phyloP scores from a whole-genome alignment of 2,888 invertebrate species.

The Octodonta nipae region DNA sequence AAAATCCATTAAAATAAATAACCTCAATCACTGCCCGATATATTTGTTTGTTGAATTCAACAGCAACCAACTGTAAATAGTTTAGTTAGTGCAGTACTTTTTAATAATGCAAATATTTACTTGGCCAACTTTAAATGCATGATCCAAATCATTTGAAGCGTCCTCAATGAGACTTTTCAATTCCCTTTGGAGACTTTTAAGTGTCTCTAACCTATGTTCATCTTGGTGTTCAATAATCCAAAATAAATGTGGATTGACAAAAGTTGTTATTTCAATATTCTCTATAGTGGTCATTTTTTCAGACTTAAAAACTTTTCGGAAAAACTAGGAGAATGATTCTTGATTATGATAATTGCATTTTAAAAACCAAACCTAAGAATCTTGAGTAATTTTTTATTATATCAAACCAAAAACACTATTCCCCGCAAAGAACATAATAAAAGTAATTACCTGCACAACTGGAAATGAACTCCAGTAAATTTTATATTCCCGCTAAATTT shows the following conservation, averaged over 20 bases:
- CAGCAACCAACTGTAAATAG: constrained; percentile 17
- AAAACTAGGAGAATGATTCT: too few species aligned
- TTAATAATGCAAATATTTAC: constrained; percentile 8
- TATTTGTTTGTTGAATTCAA: constrained; percentile 10
- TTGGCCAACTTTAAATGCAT: constrained; percentile 13
- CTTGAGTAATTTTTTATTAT: too few species aligned
- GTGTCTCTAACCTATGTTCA: constrained; percentile 5
- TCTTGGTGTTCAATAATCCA: constrained; percentile 18
- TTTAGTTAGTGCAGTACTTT: constrained; percentile 1
- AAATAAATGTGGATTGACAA: constrained; percentile 25
- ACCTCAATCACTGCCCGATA: constrained; percentile 17
- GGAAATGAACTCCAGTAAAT: too few species aligned
- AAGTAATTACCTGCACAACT: too few species aligned
- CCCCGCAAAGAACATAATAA: too few species aligned
- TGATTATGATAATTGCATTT: too few species aligned
- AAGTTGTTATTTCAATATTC: constrained; percentile 17
- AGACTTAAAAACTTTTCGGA: too few species aligned
- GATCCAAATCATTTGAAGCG: constrained; percentile 2
- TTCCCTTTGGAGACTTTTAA: constrained; percentile 7
- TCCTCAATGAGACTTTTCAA: constrained; percentile 6
- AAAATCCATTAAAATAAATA: constrained; percentile 2
- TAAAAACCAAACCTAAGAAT: too few species aligned
- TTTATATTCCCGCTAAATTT: too few species aligned
- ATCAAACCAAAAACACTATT: too few species aligned
- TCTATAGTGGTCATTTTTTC: too few species aligned